phyloP scores from a whole-genome alignment of 53 echinoderm and acorn worm species.

The Patiria pectinifera region DNA sequence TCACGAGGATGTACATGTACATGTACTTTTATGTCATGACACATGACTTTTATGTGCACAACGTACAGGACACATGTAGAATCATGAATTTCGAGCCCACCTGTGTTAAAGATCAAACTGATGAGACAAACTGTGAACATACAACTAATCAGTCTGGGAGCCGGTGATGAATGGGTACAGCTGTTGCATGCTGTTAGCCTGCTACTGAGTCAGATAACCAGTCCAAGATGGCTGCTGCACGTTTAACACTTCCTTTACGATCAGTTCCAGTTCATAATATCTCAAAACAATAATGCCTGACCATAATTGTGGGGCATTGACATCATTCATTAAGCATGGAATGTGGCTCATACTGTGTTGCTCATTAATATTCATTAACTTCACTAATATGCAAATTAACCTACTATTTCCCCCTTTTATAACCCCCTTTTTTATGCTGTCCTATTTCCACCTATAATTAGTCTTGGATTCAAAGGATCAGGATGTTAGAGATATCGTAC shows the following conservation, averaged over 20 bases:
- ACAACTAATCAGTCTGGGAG: too few species aligned
- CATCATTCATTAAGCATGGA: not conserved
- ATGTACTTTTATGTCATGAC: too few species aligned
- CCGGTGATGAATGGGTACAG: too few species aligned
- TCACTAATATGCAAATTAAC: not conserved
- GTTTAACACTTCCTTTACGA: not conserved
- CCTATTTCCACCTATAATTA: slow-evolving; percentile 11
- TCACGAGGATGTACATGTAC: not conserved
- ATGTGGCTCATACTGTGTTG: not conserved
- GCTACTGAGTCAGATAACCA: not conserved
- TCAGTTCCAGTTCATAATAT: not conserved
- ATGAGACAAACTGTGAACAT: too few species aligned
- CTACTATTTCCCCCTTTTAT: not conserved
- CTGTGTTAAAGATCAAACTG: too few species aligned
- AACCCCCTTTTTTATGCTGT: slow-evolving; percentile 35
- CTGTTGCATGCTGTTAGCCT: too few species aligned
- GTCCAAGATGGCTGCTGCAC: slow-evolving; percentile 23
- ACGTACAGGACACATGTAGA: too few species aligned
- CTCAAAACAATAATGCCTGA: too few species aligned
- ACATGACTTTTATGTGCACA: too few species aligned
- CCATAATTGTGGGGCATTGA: too few species aligned
- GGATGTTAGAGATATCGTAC: not conserved
- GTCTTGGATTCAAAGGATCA: slow-evolving; percentile 23
- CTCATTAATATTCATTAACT: slow-evolving; percentile 35
- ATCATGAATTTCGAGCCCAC: too few species aligned